Percentiles rank a stretch among this genome's conserved stretches.
Conservation (phyloP, 2,797 vertebrate species). For the Anabas testudineus region DNA sequence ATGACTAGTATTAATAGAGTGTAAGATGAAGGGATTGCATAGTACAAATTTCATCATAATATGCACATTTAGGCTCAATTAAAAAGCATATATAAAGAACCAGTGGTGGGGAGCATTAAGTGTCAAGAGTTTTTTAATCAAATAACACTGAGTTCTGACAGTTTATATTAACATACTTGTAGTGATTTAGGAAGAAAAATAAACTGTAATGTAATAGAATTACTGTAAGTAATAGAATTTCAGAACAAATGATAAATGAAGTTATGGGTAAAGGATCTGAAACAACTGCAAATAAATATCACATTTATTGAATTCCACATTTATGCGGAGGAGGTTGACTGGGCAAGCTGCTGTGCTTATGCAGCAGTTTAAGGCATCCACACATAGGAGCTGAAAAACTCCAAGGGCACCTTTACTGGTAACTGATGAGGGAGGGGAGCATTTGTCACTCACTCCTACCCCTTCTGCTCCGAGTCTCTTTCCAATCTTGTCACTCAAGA, state of each 20-base stretch:
- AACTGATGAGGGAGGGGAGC: constrained; percentile 38
- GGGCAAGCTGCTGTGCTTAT: constrained; percentile 30
- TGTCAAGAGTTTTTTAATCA: not conserved
- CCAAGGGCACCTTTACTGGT: constrained; percentile 71
- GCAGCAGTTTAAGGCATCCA: constrained; percentile 37
- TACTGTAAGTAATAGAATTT: not conserved
- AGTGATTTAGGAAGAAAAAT: not conserved
- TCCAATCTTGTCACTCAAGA: constrained; percentile 34
- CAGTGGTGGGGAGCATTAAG: constrained; percentile 5
- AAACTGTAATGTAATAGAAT: not conserved
- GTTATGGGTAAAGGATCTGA: not conserved
- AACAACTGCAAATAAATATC: constrained; percentile 31
- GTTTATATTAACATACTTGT: not conserved
- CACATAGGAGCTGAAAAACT: constrained; percentile 33
- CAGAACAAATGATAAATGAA: not conserved
- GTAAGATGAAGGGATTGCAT: not conserved
- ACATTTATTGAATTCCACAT: constrained; percentile 27
- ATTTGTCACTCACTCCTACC: constrained; percentile 46
- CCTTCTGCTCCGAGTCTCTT: constrained; percentile 6
- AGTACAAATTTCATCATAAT: not conserved
- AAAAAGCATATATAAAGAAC: constrained; percentile 1
- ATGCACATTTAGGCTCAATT: constrained; percentile 16
- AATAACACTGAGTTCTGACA: not conserved
- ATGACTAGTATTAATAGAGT: not conserved
- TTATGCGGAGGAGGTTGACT: not conserved